Base-by-base conservation (phyloP, 2,113 vertebrate species). In the Bufo gargarizans region DNA sequence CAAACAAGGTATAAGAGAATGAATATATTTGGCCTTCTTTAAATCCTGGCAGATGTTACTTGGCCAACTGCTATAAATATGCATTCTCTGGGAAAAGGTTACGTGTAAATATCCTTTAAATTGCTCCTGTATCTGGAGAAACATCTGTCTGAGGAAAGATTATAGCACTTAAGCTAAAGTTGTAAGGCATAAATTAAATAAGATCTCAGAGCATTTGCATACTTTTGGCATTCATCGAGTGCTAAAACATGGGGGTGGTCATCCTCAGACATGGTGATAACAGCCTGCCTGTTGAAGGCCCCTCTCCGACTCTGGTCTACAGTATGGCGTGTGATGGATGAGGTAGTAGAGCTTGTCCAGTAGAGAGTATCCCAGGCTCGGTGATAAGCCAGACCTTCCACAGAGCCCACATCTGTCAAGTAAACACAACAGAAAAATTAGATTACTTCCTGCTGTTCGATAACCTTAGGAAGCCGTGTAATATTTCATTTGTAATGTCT, bases 291-390 rank as follows among this genome's bases (percentile, higher is more conserved):
- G 82, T 92, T 90, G 89, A 98, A 96, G 0, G 97, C 97, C 11
- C 95, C 96, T 0, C 89, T 94, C 67, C 94, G 93, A 10, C 89
- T 94, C 92, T 97, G 97, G 91, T 99, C 96, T 85, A 99, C 95
- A 0, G 96, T 96, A 90, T 99, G 97, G 76, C 98, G 96, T 49
- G 93, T 98, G 92, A 99, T 99, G 82, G 96, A 98, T 77, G 97
- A 99, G 0, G 97, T 97, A 16, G 97, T 99, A 56, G 98, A 99
- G 91, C 98, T 99, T 91, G 97, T 99, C 98, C 98, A 99, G 90
- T 98, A 99, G 7, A 99, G 91, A 0, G 97, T 96, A 92, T 99
- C 98, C 98, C 97, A 99, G n/a, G 96, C 96, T 82, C 94, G 93
- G 82, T 99, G 98, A 90, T 99, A 99, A 22, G 98, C 97, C 91